A percentile compares a stretch with the other conserved stretches of the same genome.
Conservation (phyloP, 92 coral and sea anemone species). For the Epizoanthus illoricatus region DNA sequence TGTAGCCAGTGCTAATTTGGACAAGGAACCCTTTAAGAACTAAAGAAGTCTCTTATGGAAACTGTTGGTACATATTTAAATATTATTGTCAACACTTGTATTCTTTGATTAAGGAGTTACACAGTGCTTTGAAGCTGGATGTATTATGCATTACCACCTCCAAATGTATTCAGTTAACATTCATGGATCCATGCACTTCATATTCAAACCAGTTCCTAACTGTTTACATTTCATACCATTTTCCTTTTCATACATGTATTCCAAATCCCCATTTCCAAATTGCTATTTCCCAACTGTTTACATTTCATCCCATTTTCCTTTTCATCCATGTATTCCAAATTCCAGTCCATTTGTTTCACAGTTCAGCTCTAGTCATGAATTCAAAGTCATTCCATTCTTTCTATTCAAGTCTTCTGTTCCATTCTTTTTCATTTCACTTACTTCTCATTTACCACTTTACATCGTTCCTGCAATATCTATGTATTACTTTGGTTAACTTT, state of each 20-base stretch:
- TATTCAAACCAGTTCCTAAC: not conserved
- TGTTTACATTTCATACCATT: not conserved
- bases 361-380: too few species aligned
- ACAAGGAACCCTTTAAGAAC: not conserved
- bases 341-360: too few species aligned
- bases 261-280: too few species aligned
- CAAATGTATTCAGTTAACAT: not conserved
- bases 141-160: not conserved
- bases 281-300: not conserved
- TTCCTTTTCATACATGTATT: not conserved
- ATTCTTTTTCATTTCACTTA: not conserved
- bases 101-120: not conserved
- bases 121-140: not conserved
- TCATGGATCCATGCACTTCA: conserved; percentile 10
- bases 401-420: too few species aligned
- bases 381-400: too few species aligned
- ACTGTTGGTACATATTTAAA: not conserved
- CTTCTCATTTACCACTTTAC: not conserved
- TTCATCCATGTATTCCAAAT: not conserved
- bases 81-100: not conserved
- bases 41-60: not conserved
- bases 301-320: not conserved
- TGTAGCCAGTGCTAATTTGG: too few species aligned
- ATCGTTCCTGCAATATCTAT: not conserved
- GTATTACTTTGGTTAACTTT: not conserved